Evolutionary conservation across 2,113 vertebrate species (phyloP), one percentile per base, ranked within the genome.

Genomic region (Mystacornis crossleyi): DNA sequence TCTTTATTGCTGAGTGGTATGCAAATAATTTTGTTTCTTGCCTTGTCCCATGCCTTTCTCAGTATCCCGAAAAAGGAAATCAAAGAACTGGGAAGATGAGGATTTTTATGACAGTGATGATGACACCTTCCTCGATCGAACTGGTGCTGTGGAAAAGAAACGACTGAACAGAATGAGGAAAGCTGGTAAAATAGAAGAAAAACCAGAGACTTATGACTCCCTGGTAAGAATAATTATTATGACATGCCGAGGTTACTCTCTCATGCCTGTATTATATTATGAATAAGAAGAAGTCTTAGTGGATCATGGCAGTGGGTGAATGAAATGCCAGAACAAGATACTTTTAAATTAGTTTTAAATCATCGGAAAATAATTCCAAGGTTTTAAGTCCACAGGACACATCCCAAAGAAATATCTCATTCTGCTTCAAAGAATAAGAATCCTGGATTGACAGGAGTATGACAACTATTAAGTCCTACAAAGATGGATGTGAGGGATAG

Each of bases 51-150:
- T 75, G 45, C 42, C 51, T 94, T 80, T 92, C 47, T 66, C 89
- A 99, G 99, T 99, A 65, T 99, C 99, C 61, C 98, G 99, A 21
- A 99, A 99, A 97, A 99, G 99, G 81, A 99, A 98, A 95, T 98
- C 99, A 90, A 99, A 99, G 97, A 99, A 99, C 98, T 99, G 99
- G 99, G 99, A 99, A 88, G 99, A 99, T 26, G 99, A 99, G 89
- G 99, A 99, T 78, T 99, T 98, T 96, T 99, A 99, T 57, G 99
- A 99, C 96, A 99, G 99, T 20, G 99, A 99, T 9, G 99, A 99
- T 20, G 99, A 99, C 94, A 99, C 99, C 20, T 99, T 99, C 91
- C 98, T 99, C 26, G 99, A 99, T 94, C 97, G 99, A 55, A 99
- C 99, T 1, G 99, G 99, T 55, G 98, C 98, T 2, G 98, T 99